Percentiles rank a stretch among this genome's conserved stretches.
These are phyloP conservation scores for Drosophila phalerata DNA, from an alignment of 2,888 invertebrate species.

Conservation along the genomic window DNA sequence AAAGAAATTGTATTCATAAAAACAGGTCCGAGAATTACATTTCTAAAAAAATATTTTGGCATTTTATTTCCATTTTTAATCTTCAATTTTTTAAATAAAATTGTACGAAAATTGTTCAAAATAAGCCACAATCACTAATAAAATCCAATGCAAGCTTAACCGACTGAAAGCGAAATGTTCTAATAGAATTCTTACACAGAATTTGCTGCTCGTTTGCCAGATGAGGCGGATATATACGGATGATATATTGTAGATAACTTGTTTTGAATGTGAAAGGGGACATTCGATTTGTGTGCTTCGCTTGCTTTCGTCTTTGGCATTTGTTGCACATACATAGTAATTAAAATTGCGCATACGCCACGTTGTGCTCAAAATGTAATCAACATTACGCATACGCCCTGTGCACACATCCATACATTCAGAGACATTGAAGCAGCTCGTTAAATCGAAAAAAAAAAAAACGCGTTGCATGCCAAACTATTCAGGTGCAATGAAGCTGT, in stretches of 20 bases:
- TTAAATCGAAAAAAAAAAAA: constrained; percentile 53
- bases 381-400: constrained; percentile 30
- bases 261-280: not conserved
- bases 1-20: too few relatives aligned
- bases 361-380: constrained; percentile 28
- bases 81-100: too few relatives aligned
- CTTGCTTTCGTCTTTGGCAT: constrained; percentile 14
- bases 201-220: constrained; percentile 3
- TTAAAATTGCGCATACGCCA: constrained; percentile 47
- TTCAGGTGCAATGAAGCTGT: constrained; percentile 58
- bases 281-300: constrained; percentile 17
- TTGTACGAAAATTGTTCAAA: not conserved
- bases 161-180: not conserved
- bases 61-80: too few relatives aligned
- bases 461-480: constrained; percentile 32
- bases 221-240: constrained; percentile 1
- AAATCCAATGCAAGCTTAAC: not conserved
- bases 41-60: too few relatives aligned
- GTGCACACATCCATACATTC: constrained; percentile 2
- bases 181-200: not conserved
- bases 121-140: not conserved
- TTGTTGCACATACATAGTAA: constrained; percentile 27
- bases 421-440: constrained; percentile 25
- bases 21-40: too few relatives aligned
- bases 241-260: constrained; percentile 1